Evolutionary conservation across 2,113 vertebrate species (phyloP).

Genomic region (Alethe castanea): DNA sequence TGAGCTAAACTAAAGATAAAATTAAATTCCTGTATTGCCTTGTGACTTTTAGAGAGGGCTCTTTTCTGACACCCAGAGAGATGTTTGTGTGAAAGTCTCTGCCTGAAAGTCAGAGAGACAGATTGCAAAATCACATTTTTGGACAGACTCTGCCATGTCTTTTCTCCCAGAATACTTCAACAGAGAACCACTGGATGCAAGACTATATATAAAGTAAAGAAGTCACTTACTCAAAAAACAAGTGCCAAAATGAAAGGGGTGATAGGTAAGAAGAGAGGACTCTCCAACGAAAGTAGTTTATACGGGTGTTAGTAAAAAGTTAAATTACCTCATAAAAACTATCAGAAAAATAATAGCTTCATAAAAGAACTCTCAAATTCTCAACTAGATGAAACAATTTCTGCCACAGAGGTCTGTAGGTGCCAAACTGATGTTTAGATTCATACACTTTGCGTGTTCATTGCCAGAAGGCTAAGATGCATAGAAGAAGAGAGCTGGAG

Average conservation of each 20-base stretch:
- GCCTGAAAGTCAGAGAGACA: background rate
- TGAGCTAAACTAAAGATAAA: background rate
- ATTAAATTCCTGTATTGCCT: background rate
- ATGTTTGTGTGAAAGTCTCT: background rate
- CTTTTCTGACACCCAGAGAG: background rate
- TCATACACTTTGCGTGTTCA: background rate
- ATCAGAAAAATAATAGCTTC: background rate
- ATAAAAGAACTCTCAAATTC: background rate
- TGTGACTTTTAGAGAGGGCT: background rate
- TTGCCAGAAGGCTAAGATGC: background rate
- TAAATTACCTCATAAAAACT: background rate
- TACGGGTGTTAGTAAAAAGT: background rate
- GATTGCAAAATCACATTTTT: background rate
- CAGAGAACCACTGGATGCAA: background rate
- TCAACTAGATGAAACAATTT: background rate
- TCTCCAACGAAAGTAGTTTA: background rate
- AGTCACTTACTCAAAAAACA: background rate
- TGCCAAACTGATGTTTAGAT: background rate
- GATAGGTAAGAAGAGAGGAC: background rate
- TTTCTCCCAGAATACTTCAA: background rate
- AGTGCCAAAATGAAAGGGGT: background rate
- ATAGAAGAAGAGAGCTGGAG: background rate
- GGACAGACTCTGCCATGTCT: background rate
- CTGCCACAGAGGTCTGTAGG: background rate
- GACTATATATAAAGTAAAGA: background rate